Percentiles rank a stretch among this genome's conserved stretches.
Conservation (phyloP, 1,140 invertebrate species). For the Frieseomelitta varia region DNA sequence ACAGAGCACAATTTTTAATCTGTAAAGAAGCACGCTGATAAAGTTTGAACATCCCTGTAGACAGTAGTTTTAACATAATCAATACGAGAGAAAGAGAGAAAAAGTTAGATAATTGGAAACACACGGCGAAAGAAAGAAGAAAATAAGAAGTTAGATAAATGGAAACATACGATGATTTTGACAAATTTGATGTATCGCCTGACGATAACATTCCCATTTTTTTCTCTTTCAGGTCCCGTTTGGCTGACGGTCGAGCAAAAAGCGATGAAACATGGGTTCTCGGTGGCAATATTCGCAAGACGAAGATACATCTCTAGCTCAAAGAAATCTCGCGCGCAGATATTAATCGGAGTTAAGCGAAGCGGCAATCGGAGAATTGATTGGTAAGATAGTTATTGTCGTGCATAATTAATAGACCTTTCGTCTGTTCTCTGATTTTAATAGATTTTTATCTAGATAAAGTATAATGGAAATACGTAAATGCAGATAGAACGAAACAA, state of each 20-base stretch:
- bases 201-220: background rate
- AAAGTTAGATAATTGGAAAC: background rate
- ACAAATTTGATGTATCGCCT: background rate
- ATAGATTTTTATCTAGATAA: too few species aligned
- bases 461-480: background rate
- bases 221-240: background rate
- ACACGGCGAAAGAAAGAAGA: too few species aligned
- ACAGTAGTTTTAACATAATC: too few species aligned
- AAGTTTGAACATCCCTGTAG: too few species aligned
- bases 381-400: constrained; percentile 22
- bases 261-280: constrained; percentile 2
- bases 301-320: constrained; percentile 14
- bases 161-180: background rate
- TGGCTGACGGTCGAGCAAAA: background rate
- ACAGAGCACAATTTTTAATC: too few species aligned
- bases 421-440: too few species aligned
- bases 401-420: too few species aligned
- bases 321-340: constrained; percentile 35
- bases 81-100: background rate
- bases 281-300: background rate
- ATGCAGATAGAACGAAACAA: background rate
- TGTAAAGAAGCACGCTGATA: too few species aligned
- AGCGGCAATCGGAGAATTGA: constrained; percentile 48
- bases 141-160: background rate
- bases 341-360: constrained; percentile 41